Percentiles rank a stretch among this genome's conserved stretches.
Evolutionary conservation across 2,888 invertebrate genomes (phyloP).

Genomic region (Callosobruchus maculatus): DNA sequence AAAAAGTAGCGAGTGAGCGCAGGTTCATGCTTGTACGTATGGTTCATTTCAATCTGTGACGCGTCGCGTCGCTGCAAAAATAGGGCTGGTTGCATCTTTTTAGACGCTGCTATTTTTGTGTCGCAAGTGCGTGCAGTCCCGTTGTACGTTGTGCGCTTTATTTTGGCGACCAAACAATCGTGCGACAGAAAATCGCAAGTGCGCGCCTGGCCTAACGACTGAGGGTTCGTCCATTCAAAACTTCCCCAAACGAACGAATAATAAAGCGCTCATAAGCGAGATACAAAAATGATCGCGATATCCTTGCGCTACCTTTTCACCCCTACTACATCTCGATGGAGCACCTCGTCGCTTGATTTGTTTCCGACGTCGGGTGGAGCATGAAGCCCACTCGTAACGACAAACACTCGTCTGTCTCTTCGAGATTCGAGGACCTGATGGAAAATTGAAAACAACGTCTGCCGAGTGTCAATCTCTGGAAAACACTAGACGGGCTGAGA

Average conservation of each 20-base stretch:
- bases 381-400: slow-evolving; percentile 26
- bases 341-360: slow-evolving; percentile 29
- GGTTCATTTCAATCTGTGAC: too few species aligned
- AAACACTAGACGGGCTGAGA: slow-evolving; percentile 10
- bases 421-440: slow-evolving; percentile 11
- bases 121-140: too few species aligned
- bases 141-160: too few species aligned
- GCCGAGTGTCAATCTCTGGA: neutral
- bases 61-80: too few species aligned
- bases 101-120: too few species aligned
- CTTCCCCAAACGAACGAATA: neutral
- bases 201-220: too few species aligned
- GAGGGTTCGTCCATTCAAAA: neutral
- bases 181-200: too few species aligned
- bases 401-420: slow-evolving; percentile 17
- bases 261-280: neutral
- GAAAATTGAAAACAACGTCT: slow-evolving; percentile 18
- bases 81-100: too few species aligned
- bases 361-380: slow-evolving; percentile 20
- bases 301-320: slow-evolving; percentile 7
- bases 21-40: too few species aligned
- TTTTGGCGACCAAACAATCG: too few species aligned
- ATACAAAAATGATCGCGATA: neutral
- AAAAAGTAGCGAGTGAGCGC: too few species aligned
- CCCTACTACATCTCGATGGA: slow-evolving; percentile 12